Base-by-base conservation (phyloP, 1,140 invertebrate genomes). In the Macrosteles quadrilineatus region DNA sequence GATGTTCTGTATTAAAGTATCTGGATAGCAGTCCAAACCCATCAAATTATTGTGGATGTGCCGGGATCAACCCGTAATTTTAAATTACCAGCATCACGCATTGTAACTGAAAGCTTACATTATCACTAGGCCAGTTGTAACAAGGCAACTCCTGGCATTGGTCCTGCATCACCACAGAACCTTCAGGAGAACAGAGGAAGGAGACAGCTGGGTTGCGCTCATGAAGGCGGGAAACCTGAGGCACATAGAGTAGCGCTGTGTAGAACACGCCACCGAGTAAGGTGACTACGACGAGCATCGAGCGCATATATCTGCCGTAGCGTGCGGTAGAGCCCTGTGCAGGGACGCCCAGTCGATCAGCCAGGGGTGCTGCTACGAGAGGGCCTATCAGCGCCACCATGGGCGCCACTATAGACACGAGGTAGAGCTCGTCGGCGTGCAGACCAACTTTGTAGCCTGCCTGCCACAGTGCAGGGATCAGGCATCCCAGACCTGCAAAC, bases 341-440 rank as follows among this genome's bases (percentile, higher is more conserved):
- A 14, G 77, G 74, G 30, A 78, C 77, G 0, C 84, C 83, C 71
- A 81, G 81, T 76, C 68, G 17, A 27, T 90, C 92, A 67, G 91
- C 90, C 74, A 90, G 81, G 21, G 87, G 88, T 40, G 86, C 88
- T 14, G 85, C 85, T 30, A 90, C 81, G 45, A 88, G 77, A 12
- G 88, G 89, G 0, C 88, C 90, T 14, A 93, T 75, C 36, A 91
- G 83, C 0, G 91, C 88, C 0, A 92, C 81, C 62, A 89, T 85
- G 0, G 92, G 89, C 2, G 91, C 86, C 12, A 91, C 81, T 40
- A 90, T 87, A 32, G 90, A 91, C 70, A 94, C 88, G 17, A 89
- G 81, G 4, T 88, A 84, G 14, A 88, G 85, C 76, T 94, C 89
- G 14, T 86, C 82, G 69, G 85, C 81, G 43, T 87, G 87, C 50